Evolutionary conservation across 2,888 invertebrate genomes (phyloP).

Genomic region (Coelopa pilipes): DNA sequence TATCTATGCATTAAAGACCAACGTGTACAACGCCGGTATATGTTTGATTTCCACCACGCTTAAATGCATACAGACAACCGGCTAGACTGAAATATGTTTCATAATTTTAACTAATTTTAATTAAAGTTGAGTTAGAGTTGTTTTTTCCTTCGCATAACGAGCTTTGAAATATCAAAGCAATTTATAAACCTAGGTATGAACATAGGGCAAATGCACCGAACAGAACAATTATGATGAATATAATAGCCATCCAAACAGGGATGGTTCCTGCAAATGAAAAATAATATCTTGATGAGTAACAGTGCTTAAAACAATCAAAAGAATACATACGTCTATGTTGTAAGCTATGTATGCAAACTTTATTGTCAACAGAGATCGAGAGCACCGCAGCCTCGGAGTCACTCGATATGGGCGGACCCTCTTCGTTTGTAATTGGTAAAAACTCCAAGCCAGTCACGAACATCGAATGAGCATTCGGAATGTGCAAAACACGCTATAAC

Average conservation of each 20-base stretch:
- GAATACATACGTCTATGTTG: slow-evolving; percentile 77
- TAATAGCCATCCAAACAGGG: slow-evolving; percentile 83
- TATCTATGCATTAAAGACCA: too few species aligned
- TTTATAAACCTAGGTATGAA: slow-evolving; percentile 82
- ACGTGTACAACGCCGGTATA: too few species aligned
- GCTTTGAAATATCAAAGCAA: too few species aligned
- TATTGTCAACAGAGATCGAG: slow-evolving; percentile 96
- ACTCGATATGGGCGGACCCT: slow-evolving; percentile 78
- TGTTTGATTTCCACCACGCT: too few species aligned
- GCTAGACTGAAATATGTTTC: too few species aligned
- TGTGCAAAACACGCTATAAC: slow-evolving; percentile 82
- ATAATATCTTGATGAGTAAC: neutral
- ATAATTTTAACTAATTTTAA: too few species aligned
- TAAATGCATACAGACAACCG: too few species aligned
- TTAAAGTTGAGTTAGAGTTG: too few species aligned
- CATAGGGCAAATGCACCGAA: slow-evolving; percentile 84
- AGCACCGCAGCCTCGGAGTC: slow-evolving; percentile 88
- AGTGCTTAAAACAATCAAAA: neutral
- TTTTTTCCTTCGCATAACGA: neutral
- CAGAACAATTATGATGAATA: slow-evolving; percentile 79
- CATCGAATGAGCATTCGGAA: slow-evolving; percentile 90
- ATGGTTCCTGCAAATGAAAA: slow-evolving; percentile 74
- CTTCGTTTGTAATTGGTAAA: slow-evolving; percentile 77
- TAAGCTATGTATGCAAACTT: slow-evolving; percentile 88
- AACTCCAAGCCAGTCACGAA: slow-evolving; percentile 98